Percentiles rank a stretch among this genome's conserved stretches.
phyloP scores from a whole-genome alignment of 2,888 invertebrate genomes.

The Margaritifera margaritifera region DNA sequence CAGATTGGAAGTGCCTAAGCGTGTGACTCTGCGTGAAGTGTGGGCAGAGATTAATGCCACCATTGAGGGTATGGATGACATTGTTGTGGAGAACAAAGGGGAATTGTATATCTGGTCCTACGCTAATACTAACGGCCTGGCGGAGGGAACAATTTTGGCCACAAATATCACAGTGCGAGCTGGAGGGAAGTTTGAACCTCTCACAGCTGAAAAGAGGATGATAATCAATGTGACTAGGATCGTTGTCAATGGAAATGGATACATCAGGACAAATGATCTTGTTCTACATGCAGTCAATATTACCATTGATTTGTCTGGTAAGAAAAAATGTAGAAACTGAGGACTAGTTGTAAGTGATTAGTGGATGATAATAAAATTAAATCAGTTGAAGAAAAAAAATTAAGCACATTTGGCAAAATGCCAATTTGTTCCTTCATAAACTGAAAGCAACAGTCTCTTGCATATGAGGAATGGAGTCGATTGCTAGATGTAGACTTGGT shows the following conservation, averaged over 20 bases:
- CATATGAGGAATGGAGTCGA: too few relatives aligned
- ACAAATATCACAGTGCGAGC: slow-evolving; percentile 53
- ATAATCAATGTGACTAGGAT: slow-evolving; percentile 31
- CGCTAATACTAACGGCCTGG: slow-evolving; percentile 40
- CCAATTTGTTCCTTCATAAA: too few relatives aligned
- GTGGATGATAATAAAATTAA: not conserved
- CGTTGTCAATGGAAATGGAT: slow-evolving; percentile 54
- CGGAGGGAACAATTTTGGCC: slow-evolving; percentile 35
- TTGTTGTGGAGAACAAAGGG: slow-evolving; percentile 51
- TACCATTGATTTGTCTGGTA: slow-evolving; percentile 59
- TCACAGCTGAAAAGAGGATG: slow-evolving; percentile 40
- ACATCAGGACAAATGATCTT: slow-evolving; percentile 50
- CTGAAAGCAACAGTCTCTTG: too few relatives aligned
- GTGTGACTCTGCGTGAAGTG: slow-evolving; percentile 49
- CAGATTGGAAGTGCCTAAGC: slow-evolving; percentile 40
- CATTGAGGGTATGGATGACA: slow-evolving; percentile 42
- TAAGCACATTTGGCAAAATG: too few relatives aligned
- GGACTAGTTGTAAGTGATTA: not conserved
- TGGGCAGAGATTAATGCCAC: slow-evolving; percentile 59
- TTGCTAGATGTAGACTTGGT: too few relatives aligned
- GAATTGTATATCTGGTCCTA: slow-evolving; percentile 56
- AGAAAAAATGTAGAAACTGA: not conserved
- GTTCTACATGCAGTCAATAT: slow-evolving; percentile 44
- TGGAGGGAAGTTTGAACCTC: slow-evolving; percentile 53
- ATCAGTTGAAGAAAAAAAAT: too few relatives aligned